Percentiles rank a stretch among this genome's conserved stretches.
Conservation (phyloP, 2,888 invertebrate genomes). For the Phengaris alcon region DNA sequence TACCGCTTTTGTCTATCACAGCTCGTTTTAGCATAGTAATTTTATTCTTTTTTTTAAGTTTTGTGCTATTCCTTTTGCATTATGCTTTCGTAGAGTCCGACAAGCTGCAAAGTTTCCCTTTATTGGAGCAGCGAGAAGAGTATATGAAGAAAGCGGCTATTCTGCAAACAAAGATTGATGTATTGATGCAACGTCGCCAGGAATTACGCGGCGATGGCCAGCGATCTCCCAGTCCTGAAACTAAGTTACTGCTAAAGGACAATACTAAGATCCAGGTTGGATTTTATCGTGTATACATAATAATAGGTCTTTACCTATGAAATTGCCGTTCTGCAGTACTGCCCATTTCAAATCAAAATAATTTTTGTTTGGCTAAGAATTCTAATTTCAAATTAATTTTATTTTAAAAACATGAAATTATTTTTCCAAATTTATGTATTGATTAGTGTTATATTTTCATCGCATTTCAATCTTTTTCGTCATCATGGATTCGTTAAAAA, state of each 20-base stretch:
- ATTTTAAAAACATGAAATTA: no score
- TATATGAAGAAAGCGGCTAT: slow-evolving; percentile 8
- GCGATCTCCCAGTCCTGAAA: not conserved
- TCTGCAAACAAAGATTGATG: not conserved
- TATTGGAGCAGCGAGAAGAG: slow-evolving; percentile 1
- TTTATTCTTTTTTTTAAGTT: not conserved
- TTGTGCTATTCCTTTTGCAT: not conserved
- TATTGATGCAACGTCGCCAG: not conserved
- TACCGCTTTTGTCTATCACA: not conserved
- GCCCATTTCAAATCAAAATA: no score
- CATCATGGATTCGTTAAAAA: no score
- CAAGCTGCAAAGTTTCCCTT: not conserved
- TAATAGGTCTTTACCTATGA: no score
- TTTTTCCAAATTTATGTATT: no score
- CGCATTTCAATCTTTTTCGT: no score
- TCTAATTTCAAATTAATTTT: no score
- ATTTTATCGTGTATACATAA: not conserved
- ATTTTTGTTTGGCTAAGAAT: no score
- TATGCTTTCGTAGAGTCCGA: slow-evolving; percentile 7
- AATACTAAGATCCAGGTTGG: slow-evolving; percentile 8
- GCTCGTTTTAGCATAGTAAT: not conserved
- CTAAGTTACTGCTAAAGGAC: not conserved
- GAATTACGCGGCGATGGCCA: not conserved
- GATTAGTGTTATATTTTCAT: no score
- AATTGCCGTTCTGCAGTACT: no score